phyloP scores from a whole-genome alignment of 2,888 invertebrate genomes.

The Junonia oenone region DNA sequence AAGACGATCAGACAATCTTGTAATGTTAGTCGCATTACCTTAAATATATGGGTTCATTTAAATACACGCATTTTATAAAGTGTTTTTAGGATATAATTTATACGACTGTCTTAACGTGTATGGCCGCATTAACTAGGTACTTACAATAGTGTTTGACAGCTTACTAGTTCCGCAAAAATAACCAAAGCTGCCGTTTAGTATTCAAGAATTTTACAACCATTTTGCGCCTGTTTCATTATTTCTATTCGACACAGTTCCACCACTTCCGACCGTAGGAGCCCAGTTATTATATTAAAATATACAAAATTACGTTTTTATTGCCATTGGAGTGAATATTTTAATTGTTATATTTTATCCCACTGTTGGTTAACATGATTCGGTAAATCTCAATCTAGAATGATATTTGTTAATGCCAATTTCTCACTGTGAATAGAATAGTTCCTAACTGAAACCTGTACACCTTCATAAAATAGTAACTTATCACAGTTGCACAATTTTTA shows the following conservation, averaged over 20 bases:
- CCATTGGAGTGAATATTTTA: not conserved
- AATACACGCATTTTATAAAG: too few species aligned
- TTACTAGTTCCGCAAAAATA: constrained; percentile 8
- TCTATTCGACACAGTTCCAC: constrained; percentile 2
- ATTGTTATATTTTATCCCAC: not conserved
- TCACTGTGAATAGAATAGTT: too few species aligned
- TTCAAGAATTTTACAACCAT: constrained; percentile 12
- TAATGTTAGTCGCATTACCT: too few species aligned
- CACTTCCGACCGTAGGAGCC: not conserved
- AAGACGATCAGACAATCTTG: too few species aligned
- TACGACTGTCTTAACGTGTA: not conserved
- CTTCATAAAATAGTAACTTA: too few species aligned
- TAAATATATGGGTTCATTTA: too few species aligned
- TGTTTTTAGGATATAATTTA: too few species aligned
- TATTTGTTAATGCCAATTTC: not conserved
- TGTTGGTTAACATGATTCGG: not conserved
- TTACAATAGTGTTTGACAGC: constrained; percentile 13
- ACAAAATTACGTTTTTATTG: constrained; percentile 2
- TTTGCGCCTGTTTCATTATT: constrained; percentile 12
- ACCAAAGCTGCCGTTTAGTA: constrained; percentile 13
- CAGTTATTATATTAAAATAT: not conserved
- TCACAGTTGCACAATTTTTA: not conserved
- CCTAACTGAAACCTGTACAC: too few species aligned
- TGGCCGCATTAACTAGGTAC: constrained; percentile 11
- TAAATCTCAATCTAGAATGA: not conserved